Percentiles rank a stretch among this genome's conserved stretches.
phyloP scores from a whole-genome alignment of 2,888 invertebrate species.

The Callyntrura guangdongensis region DNA sequence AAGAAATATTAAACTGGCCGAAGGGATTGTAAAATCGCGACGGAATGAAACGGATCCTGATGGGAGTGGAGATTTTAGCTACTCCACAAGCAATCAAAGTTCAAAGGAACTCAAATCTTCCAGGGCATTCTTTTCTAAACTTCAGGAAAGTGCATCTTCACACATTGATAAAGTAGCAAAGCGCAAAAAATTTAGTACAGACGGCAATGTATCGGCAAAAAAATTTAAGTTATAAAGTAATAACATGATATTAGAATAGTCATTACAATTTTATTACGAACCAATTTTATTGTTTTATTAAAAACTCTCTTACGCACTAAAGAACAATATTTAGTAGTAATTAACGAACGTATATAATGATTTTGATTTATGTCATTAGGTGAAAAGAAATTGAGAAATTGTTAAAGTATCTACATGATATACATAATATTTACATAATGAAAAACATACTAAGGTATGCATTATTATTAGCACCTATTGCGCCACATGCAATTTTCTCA shows the following conservation, averaged over 20 bases:
- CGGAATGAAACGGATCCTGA: conserved; percentile 89
- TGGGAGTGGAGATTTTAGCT: conserved; percentile 86
- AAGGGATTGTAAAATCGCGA: conserved; percentile 87
- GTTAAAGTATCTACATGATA: background rate
- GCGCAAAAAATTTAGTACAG: conserved; percentile 85
- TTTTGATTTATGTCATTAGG: background rate
- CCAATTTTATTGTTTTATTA: conserved; percentile 33
- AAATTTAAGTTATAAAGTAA: conserved; percentile 88
- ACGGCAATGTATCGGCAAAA: conserved; percentile 87
- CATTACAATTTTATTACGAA: background rate
- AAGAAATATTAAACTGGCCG: conserved; percentile 85
- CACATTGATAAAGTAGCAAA: conserved; percentile 86
- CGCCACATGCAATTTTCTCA: background rate
- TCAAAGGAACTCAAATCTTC: conserved; percentile 90
- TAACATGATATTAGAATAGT: background rate
- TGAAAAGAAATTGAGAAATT: conserved; percentile 25
- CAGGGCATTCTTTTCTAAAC: conserved; percentile 93
- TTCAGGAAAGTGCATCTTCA: conserved; percentile 91
- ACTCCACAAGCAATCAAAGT: conserved; percentile 87
- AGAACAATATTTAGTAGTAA: background rate
- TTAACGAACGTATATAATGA: conserved; percentile 5
- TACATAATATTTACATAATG: background rate
- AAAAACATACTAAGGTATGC: background rate
- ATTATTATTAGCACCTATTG: background rate
- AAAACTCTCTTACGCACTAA: background rate